A percentile compares a stretch with the other conserved stretches of the same genome.
Conservation (phyloP, 1,140 invertebrate species). For the Neuroterus valhalla region DNA sequence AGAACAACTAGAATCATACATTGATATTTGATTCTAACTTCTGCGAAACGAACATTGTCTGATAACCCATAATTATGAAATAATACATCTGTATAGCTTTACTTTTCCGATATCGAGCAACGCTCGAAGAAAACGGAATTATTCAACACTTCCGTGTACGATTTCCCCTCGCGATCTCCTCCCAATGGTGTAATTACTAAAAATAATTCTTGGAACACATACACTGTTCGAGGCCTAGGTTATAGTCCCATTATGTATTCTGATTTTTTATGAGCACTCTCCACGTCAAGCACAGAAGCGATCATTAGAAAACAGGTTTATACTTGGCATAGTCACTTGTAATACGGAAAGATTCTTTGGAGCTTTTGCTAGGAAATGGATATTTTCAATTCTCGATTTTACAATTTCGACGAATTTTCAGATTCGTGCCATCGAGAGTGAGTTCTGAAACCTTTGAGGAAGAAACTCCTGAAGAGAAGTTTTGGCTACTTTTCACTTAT, state of each 20-base stretch:
- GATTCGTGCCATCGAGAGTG: background rate
- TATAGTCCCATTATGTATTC: background rate
- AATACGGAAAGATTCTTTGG: background rate
- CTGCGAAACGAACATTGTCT: too few relatives aligned
- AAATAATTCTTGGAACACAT: background rate
- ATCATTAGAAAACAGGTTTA: background rate
- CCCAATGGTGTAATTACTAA: background rate
- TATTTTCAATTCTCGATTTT: background rate
- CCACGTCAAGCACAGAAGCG: background rate
- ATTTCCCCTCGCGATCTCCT: too few relatives aligned
- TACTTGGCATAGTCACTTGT: background rate
- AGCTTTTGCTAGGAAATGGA: background rate
- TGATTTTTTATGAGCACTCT: background rate
- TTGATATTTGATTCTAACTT: too few relatives aligned
- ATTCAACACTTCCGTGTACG: background rate
- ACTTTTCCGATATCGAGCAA: background rate
- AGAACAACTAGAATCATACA: too few relatives aligned
- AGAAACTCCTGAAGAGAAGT: background rate
- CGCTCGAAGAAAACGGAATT: background rate
- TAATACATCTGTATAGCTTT: background rate
- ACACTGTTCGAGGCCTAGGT: background rate
- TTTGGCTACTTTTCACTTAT: background rate
- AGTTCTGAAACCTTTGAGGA: background rate
- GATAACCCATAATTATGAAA: background rate
- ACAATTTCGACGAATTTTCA: background rate